A percentile compares a stretch with the other conserved stretches of the same genome.
phyloP scores from a whole-genome alignment of 2,888 invertebrate species.

The Agrochola lota region DNA sequence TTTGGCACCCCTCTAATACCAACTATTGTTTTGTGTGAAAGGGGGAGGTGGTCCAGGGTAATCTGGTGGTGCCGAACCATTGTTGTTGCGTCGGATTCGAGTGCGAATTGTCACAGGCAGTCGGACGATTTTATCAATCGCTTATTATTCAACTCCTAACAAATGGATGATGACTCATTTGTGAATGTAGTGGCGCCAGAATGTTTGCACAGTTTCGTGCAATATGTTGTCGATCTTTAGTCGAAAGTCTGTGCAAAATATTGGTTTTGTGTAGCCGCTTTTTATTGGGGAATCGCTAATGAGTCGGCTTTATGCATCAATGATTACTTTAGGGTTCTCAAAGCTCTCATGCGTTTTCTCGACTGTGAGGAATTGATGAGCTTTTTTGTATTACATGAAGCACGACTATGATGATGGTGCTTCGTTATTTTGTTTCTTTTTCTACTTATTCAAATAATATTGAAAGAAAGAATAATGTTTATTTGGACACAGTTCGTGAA shows the following conservation, averaged over 20 bases:
- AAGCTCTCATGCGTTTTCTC: slow-evolving; percentile 36
- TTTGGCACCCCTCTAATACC: slow-evolving; percentile 68
- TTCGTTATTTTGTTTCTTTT: slow-evolving; percentile 35
- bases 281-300: slow-evolving; percentile 33
- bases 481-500: too few relatives aligned
- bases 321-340: slow-evolving; percentile 43
- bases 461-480: too few relatives aligned
- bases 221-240: slow-evolving; percentile 31
- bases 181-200: slow-evolving; percentile 67
- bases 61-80: slow-evolving; percentile 79
- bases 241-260: slow-evolving; percentile 33
- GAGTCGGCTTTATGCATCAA: slow-evolving; percentile 32
- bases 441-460: neutral
- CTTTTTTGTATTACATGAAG: slow-evolving; percentile 33
- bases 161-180: slow-evolving; percentile 83
- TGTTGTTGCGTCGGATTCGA: slow-evolving; percentile 85
- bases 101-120: slow-evolving; percentile 88
- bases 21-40: slow-evolving; percentile 65
- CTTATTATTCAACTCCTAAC: slow-evolving; percentile 85
- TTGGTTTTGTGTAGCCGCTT: slow-evolving; percentile 2
- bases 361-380: slow-evolving; percentile 48
- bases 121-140: slow-evolving; percentile 86
- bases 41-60: slow-evolving; percentile 72
- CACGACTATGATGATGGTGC: neutral
- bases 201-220: slow-evolving; percentile 57